Conservation (phyloP, 2,888 invertebrate genomes). For the Callosobruchus maculatus region DNA sequence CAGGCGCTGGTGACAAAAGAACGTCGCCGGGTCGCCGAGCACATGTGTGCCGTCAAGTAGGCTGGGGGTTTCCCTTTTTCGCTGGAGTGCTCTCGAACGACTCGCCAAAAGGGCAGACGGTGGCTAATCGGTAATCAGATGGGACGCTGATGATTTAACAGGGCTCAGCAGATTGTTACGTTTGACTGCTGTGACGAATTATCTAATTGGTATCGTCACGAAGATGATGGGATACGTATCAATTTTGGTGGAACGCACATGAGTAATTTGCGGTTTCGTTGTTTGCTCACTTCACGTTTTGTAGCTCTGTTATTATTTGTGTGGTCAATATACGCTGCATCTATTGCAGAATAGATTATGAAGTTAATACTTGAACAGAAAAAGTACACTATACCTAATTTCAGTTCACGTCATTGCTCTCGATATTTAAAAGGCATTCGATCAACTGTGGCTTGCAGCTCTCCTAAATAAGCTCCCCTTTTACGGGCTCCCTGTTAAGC, state of each 20-base stretch:
- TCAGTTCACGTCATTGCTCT: no score
- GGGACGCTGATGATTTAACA: neutral
- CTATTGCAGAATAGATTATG: no score
- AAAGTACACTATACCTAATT: no score
- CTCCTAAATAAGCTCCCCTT: no score
- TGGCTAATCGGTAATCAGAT: neutral
- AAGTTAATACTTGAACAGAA: no score
- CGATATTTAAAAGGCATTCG: no score
- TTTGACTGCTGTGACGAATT: neutral
- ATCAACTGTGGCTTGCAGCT: no score
- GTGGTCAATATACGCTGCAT: no score
- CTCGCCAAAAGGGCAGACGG: neutral
- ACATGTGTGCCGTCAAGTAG: slow-evolving; percentile 17
- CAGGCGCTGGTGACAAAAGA: slow-evolving; percentile 15
- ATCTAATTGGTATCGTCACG: neutral
- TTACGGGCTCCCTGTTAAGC: no score
- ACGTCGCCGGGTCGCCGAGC: slow-evolving; percentile 18
- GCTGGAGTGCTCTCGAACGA: neutral
- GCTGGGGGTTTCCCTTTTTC: neutral
- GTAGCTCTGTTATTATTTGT: no score
- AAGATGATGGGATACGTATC: neutral
- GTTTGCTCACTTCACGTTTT: no score
- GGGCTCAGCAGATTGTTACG: neutral
- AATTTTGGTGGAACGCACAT: neutral
- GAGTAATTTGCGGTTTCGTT: no score